Percentiles rank a stretch among this genome's conserved stretches.
phyloP scores from a whole-genome alignment of 2,888 invertebrate genomes.

The Tinea trinotella region DNA sequence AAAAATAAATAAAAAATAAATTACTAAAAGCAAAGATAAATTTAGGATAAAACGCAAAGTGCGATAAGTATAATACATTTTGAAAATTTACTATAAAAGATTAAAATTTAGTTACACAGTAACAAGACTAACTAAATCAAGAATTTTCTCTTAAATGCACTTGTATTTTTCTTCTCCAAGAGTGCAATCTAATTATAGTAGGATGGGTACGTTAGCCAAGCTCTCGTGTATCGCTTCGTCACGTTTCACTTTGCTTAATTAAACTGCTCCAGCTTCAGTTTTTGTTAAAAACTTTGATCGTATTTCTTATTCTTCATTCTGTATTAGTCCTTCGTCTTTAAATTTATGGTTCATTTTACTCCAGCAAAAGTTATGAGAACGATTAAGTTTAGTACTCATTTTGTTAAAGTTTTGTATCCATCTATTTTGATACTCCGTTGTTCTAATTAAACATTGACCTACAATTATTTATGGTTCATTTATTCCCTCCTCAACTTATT shows the following conservation, averaged over 20 bases:
- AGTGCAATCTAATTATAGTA: slow-evolving; percentile 18
- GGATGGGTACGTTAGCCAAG: slow-evolving; percentile 14
- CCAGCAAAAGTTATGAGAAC: background rate
- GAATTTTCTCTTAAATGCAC: slow-evolving; percentile 6
- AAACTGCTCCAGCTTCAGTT: slow-evolving; percentile 42
- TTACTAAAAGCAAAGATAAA: too few relatives aligned
- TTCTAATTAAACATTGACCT: slow-evolving; percentile 1
- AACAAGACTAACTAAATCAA: slow-evolving; percentile 1
- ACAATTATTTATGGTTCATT: background rate
- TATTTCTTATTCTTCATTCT: slow-evolving; percentile 8
- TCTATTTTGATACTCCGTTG: background rate
- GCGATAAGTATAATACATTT: background rate
- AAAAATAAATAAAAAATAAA: too few relatives aligned
- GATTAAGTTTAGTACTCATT: slow-evolving; percentile 16
- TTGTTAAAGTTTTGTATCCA: slow-evolving; percentile 11
- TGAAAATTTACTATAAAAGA: background rate
- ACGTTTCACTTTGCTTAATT: slow-evolving; percentile 51
- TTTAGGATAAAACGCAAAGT: too few relatives aligned
- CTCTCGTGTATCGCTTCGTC: slow-evolving; percentile 33
- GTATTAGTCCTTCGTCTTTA: background rate
- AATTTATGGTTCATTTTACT: slow-evolving; percentile 19
- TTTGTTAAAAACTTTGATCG: slow-evolving; percentile 21
- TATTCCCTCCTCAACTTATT: background rate
- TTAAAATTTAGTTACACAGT: slow-evolving; percentile 2
- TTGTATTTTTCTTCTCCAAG: slow-evolving; percentile 16